Evolutionary conservation across 1,140 invertebrate genomes (phyloP), one percentile per base, ranked within the genome.

Genomic region (Bombus cullumanus): DNA sequence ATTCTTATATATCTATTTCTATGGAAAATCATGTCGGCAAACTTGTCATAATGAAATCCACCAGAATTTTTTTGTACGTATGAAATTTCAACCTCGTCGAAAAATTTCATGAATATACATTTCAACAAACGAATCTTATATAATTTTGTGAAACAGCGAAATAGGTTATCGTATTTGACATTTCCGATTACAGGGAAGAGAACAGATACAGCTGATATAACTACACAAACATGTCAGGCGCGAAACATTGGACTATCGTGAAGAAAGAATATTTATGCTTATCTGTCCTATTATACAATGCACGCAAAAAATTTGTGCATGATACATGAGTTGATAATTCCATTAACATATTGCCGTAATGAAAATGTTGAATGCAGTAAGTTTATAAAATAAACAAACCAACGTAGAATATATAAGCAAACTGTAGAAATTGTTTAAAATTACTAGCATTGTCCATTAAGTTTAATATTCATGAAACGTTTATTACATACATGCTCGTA

Each of bases 1-100:
- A 41, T 47, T 28, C 37, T 81, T 77, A 69, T 77, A 69, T 87
- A 57, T 80, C 85, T 86, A 87, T 85, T 85, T 86, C 82, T 75
- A 85, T 13, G 53, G n/a, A 25, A 59, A 4, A 25, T 22, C 87
- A 89, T 18, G 87, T 59, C 41, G 15, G 41, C 71, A 88, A 89
- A 89, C 84, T 57, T 72, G 12, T 37, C 37, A 25, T 18, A 43
- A 75, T 41, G 39, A 74, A 86, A 88, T 86, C 39, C 81, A 77
- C 88, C 83, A 89, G 84, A 57, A 71, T 1, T 28, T 59, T 43
- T 5, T 13, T n/a, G n/a, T 43, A 47, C 69, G 37, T 62, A 59
- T 2, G 43, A 41, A 31, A 43, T 47, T 25, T 64, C 28, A 25
- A 43, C 8, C 18, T 57, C 1, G 0, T 25, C 31, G 18, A 74